phyloP scores from a whole-genome alignment of 2,797 vertebrate species.

The Poeciliopsis gracilis region DNA sequence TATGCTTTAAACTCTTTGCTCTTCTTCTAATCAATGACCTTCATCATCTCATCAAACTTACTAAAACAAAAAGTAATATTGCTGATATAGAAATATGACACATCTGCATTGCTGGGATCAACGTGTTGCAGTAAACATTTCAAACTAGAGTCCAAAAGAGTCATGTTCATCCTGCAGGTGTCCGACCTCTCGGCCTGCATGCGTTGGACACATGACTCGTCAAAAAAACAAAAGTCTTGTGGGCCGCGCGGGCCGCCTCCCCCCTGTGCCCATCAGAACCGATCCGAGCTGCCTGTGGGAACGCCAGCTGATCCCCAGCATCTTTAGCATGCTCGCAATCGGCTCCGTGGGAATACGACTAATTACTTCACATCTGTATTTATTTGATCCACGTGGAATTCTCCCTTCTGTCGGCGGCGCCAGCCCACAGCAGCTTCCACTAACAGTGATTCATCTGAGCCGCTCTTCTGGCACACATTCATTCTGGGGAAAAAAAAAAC shows the following conservation, averaged over 20 bases:
- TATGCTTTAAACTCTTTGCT: background rate
- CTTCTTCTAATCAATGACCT: background rate
- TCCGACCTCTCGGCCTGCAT: constrained; percentile 71
- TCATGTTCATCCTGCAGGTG: constrained; percentile 29
- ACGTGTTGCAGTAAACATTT: background rate
- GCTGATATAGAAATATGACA: background rate
- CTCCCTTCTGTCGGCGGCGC: constrained; percentile 91
- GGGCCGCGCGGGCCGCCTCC: constrained; percentile 88
- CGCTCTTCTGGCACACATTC: constrained; percentile 89
- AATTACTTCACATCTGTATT: constrained; percentile 99
- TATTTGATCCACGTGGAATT: constrained; percentile 95
- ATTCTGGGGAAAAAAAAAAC: constrained; percentile 56
- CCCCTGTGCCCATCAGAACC: constrained; percentile 88
- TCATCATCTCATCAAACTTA: background rate
- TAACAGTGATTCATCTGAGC: constrained; percentile 93
- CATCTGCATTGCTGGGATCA: background rate
- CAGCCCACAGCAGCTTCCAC: constrained; percentile 87
- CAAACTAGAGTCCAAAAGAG: background rate
- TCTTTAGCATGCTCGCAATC: constrained; percentile 90
- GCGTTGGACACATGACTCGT: constrained; percentile 83
- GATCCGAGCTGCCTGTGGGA: constrained; percentile 90
- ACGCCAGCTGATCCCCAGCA: constrained; percentile 88
- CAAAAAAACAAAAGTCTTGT: constrained; percentile 75
- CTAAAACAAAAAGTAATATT: background rate
- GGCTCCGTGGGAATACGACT: constrained; percentile 93